Evolutionary conservation across 2,888 invertebrate species (phyloP), one percentile per base, ranked within the genome.

Genomic region (Ceramica pisi): DNA sequence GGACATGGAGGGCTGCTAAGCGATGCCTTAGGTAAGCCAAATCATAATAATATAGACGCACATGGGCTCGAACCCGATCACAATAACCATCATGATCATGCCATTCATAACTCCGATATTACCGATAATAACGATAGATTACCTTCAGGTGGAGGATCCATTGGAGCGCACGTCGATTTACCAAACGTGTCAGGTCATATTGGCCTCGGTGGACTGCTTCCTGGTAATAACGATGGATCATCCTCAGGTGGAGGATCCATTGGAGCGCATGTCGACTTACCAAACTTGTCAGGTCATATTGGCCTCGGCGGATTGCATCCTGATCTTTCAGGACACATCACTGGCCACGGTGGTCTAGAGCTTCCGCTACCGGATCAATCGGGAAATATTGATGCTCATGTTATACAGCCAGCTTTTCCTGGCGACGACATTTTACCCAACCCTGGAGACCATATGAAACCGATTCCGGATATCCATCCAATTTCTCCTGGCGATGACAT

Each of bases 21-120:
- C 19, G 19, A 48, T 16, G 41, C 26, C 38, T 48, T 80, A 68
- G 76, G 81, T 79, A 75, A 80, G 76, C 67, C 64, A 70, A 63
- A 71, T 65, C 21, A 64, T 38, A 56, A 57, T 50, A 48, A 74
- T 51, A 44, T 53, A 64, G 51, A 51, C 7, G 16, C 26, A 41
- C 41, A 51, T 55, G 62, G 60, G 35, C 9, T 48, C 14, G 23
- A 64, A 26, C 51, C 56, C n/a, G 16, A 56, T 57, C 44, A 68
- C 31, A 53, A 57, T 26, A n/a, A 51, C 16, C 46, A 62, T 59
- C 48, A 53, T 48, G 10, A 68, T 23, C 31, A 57, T 60, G 12
- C 9, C 9, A 35, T 53, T 61, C n/a, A 57, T 51, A 56, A 80
- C 60, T 55, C 41, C 1, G 35, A 44, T 61, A 59, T 2, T 12